Evolutionary conservation across 2,888 invertebrate species (phyloP).

Genomic region (Augiades crinisus): DNA sequence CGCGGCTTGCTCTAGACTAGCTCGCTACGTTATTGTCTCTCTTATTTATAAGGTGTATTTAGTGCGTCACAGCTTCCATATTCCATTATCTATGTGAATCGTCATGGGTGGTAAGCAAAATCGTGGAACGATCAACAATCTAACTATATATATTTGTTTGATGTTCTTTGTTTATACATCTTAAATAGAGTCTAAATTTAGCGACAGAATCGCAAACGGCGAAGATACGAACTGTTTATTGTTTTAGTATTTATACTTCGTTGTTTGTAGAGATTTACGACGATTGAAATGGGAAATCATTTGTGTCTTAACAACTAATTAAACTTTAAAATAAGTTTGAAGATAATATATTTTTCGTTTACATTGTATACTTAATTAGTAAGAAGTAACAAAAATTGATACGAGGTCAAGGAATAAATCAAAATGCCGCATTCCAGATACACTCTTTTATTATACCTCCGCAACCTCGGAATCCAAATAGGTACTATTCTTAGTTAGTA

Average conservation of each 20-base stretch:
- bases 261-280: constrained; percentile 6
- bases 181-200: constrained; percentile 27
- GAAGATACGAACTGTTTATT: constrained; percentile 2
- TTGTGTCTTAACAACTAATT: not conserved
- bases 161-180: constrained; percentile 29
- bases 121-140: constrained; percentile 10
- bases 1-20: not conserved
- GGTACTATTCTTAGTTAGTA: no score
- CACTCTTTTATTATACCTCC: no score
- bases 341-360: no score
- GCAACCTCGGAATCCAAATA: no score
- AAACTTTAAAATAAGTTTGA: no score
- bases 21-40: not conserved
- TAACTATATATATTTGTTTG: constrained; percentile 21
- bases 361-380: no score
- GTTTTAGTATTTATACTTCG: constrained; percentile 12
- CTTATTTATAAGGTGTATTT: constrained; percentile 1
- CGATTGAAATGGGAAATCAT: constrained; percentile 4
- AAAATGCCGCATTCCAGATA: no score
- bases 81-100: constrained; percentile 19
- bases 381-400: no score
- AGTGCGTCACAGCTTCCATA: constrained; percentile 1
- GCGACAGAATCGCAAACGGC: not conserved
- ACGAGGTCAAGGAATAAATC: no score
- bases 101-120: constrained; percentile 35